Evolutionary conservation across 1,140 invertebrate species (phyloP).

Genomic region (Drosophila persimilis): DNA sequence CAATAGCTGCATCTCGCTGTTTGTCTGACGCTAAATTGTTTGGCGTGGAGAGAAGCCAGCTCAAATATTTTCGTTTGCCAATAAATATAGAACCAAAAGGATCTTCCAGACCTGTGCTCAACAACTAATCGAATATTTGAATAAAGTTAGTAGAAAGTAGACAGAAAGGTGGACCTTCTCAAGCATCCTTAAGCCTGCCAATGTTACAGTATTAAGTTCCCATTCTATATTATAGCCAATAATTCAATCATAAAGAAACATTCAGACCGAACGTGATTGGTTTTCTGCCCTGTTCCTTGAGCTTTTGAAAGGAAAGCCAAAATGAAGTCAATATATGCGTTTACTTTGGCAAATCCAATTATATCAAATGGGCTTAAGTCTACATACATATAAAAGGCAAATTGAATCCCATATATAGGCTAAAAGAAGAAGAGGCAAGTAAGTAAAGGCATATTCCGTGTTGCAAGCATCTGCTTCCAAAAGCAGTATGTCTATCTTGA

Average conservation of each 20-base stretch:
- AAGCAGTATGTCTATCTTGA: too few species aligned
- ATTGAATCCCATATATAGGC: conserved; percentile 1
- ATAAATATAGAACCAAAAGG: background rate
- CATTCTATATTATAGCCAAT: conserved; percentile 1
- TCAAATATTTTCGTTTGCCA: conserved; percentile 11
- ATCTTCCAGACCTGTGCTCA: background rate
- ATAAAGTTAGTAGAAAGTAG: background rate
- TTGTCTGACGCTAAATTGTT: conserved; percentile 9
- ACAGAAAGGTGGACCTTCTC: background rate
- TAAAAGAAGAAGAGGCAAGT: background rate
- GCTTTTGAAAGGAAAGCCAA: conserved; percentile 1
- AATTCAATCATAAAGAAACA: conserved; percentile 12
- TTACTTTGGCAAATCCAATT: conserved; percentile 33
- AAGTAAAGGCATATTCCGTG: background rate
- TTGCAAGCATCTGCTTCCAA: too few species aligned
- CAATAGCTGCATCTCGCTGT: background rate
- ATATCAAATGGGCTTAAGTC: conserved; percentile 27
- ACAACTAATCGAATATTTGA: conserved; percentile 10
- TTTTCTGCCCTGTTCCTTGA: conserved; percentile 4
- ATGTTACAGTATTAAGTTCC: background rate
- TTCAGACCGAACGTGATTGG: conserved; percentile 26
- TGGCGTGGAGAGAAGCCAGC: background rate
- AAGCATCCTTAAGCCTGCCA: too few species aligned
- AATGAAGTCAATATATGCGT: conserved; percentile 14
- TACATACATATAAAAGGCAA: conserved; percentile 16